These are phyloP conservation scores for Drosophila willistoni DNA, from an alignment of 1,140 invertebrate species.

Conservation along the genomic window DNA sequence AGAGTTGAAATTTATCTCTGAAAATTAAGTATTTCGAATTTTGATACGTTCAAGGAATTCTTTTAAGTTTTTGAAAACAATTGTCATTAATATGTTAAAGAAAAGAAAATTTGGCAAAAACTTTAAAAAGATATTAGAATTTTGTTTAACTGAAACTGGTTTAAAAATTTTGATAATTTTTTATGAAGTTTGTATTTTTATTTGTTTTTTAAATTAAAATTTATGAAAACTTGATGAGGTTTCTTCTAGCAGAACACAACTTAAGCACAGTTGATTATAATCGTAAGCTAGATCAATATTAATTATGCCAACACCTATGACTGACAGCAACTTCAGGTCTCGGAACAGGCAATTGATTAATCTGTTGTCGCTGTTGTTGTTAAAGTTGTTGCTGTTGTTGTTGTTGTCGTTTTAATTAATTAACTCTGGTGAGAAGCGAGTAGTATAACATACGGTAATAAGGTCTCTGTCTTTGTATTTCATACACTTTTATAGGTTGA, in stretches of 20 bases:
- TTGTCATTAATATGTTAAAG: no score
- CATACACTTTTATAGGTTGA: slow-evolving; percentile 14
- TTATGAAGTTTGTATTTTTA: no score
- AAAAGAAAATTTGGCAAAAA: no score
- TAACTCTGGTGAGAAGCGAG: slow-evolving; percentile 58
- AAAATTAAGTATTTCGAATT: no score
- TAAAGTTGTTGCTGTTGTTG: slow-evolving; percentile 50
- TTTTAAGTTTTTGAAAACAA: no score
- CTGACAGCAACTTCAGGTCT: slow-evolving; percentile 50
- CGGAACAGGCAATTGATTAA: slow-evolving; percentile 64
- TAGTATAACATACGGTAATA: slow-evolving; percentile 48
- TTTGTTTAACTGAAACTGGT: background rate
- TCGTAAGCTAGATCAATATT: slow-evolving; percentile 67
- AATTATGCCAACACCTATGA: slow-evolving; percentile 73
- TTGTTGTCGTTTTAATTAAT: slow-evolving; percentile 73
- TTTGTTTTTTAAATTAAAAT: no score
- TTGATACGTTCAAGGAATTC: no score
- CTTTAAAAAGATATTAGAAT: background rate
- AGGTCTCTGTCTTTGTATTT: slow-evolving; percentile 20
- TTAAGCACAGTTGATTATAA: background rate
- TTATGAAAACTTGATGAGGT: slow-evolving; percentile 27
- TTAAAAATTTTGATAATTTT: background rate
- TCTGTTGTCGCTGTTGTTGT: slow-evolving; percentile 48
- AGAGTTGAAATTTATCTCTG: no score
- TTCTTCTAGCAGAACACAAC: slow-evolving; percentile 30